phyloP scores from a whole-genome alignment of 1,140 invertebrate species.

The Ceratina calcarata region DNA sequence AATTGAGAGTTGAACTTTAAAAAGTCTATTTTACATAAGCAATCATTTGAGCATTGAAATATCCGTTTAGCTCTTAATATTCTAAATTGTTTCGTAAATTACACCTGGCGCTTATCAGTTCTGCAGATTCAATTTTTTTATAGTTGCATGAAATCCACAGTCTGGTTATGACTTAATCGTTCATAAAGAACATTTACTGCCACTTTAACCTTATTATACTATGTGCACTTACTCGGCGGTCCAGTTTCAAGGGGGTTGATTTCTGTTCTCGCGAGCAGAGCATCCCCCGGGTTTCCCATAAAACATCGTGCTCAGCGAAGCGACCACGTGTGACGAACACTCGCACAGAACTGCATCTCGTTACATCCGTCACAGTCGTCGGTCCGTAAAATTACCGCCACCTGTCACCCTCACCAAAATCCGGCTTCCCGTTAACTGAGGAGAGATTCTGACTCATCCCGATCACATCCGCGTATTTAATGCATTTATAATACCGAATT shows the following conservation, averaged over 20 bases:
- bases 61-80: too few relatives aligned
- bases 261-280: conserved; percentile 14
- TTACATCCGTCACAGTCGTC: conserved; percentile 79
- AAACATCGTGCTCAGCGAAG: conserved; percentile 74
- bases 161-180: too few relatives aligned
- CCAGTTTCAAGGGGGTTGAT: conserved; percentile 33
- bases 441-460: conserved; percentile 67
- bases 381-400: conserved; percentile 81
- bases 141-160: too few relatives aligned
- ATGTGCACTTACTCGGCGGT: background rate
- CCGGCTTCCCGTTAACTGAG: conserved; percentile 47
- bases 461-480: conserved; percentile 68
- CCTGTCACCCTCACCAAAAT: conserved; percentile 76
- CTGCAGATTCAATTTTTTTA: too few relatives aligned
- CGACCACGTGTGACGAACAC: conserved; percentile 75
- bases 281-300: conserved; percentile 65
- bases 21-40: too few relatives aligned
- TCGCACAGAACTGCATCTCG: conserved; percentile 62
- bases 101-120: too few relatives aligned
- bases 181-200: too few relatives aligned
- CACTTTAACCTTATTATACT: too few relatives aligned
- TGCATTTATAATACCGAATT: conserved; percentile 78
- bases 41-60: too few relatives aligned
- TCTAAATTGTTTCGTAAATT: too few relatives aligned
- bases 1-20: too few relatives aligned